A percentile compares a stretch with the other conserved stretches of the same genome.
Evolutionary conservation across 2,113 vertebrate species (phyloP).

Genomic region (Petaurus breviceps): DNA sequence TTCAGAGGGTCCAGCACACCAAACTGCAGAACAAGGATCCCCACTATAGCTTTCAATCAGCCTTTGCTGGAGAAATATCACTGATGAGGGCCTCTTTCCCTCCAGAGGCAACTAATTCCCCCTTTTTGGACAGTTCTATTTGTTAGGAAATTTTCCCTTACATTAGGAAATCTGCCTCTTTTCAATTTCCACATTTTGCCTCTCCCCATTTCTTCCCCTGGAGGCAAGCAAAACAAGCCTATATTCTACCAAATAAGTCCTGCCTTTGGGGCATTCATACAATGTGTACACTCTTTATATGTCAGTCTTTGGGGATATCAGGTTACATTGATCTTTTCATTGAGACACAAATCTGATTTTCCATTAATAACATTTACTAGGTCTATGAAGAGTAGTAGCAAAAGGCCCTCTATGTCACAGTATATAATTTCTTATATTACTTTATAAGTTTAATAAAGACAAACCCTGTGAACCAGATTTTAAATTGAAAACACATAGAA

Average conservation of each 20-base stretch:
- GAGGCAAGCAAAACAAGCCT: not conserved
- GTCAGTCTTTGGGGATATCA: not conserved
- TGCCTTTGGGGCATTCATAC: not conserved
- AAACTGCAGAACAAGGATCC: not conserved
- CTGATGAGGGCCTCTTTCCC: not conserved
- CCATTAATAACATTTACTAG: slow-evolving; percentile 45
- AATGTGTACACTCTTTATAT: not conserved
- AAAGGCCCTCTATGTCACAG: not conserved
- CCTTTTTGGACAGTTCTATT: not conserved
- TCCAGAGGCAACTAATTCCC: not conserved
- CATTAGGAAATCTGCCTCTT: not conserved
- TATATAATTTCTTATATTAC: slow-evolving; percentile 34
- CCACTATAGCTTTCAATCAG: not conserved
- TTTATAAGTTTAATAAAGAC: slow-evolving; percentile 9
- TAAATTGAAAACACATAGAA: slow-evolving; percentile 59
- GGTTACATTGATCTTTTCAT: slow-evolving; percentile 11
- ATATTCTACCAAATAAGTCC: slow-evolving; percentile 19
- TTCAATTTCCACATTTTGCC: not conserved
- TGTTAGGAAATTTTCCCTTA: not conserved
- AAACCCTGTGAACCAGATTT: slow-evolving; percentile 16
- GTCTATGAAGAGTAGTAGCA: slow-evolving; percentile 40
- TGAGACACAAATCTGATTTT: slow-evolving; percentile 46
- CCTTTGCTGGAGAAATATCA: not conserved
- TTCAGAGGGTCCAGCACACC: not conserved
- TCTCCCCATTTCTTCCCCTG: not conserved